phyloP scores from a whole-genome alignment of 1,140 invertebrate genomes.

The Philotrypesis tridentata region DNA sequence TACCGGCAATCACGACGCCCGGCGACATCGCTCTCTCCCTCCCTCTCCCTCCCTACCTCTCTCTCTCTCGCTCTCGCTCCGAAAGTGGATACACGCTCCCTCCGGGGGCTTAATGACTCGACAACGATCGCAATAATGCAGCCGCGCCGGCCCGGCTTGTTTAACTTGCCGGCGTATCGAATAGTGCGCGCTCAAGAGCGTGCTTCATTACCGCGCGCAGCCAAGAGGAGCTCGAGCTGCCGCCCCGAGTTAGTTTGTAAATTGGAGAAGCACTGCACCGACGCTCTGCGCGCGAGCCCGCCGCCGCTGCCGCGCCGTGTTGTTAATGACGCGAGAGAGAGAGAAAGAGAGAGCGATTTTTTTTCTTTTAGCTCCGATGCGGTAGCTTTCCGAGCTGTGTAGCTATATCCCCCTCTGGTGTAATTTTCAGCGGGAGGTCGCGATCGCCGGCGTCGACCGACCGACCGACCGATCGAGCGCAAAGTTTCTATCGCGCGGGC shows the following conservation, averaged over 20 bases:
- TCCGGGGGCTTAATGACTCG: slow-evolving; percentile 40
- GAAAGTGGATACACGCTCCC: background rate
- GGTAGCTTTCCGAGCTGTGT: no score
- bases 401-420: no score
- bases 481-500: background rate
- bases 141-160: slow-evolving; percentile 20
- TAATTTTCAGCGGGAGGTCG: no score
- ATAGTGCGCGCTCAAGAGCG: slow-evolving; percentile 10
- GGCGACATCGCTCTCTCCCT: slow-evolving; percentile 31
- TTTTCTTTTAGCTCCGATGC: no score
- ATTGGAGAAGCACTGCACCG: slow-evolving; percentile 8
- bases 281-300: no score
- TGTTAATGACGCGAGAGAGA: background rate
- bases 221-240: slow-evolving; percentile 1
- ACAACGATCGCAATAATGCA: slow-evolving; percentile 42
- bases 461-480: background rate
- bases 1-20: slow-evolving; percentile 30
- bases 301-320: background rate
- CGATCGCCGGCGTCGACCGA: no score
- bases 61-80: background rate
- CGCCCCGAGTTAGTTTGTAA: slow-evolving; percentile 1
- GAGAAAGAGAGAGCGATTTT: no score
- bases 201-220: slow-evolving; percentile 36
- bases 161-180: slow-evolving; percentile 32
- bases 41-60: background rate